Conservation (phyloP, 2,113 vertebrate species). For the Ceuthmochares aereus region DNA sequence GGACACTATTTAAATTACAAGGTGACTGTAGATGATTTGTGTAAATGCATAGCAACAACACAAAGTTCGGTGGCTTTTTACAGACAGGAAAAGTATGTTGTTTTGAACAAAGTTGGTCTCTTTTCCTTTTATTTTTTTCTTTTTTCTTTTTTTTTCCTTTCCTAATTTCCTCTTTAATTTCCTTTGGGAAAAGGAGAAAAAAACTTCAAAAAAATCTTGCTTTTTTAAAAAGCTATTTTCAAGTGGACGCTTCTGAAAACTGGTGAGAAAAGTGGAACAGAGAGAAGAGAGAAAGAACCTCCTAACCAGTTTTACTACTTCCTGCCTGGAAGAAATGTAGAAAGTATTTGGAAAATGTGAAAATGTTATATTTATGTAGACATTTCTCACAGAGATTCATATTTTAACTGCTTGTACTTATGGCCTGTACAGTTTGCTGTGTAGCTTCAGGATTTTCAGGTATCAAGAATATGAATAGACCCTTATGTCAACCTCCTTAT, state of each 20-base stretch:
- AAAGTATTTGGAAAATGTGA: conserved; percentile 2
- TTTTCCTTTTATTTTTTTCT: background rate
- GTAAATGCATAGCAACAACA: background rate
- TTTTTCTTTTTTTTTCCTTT: background rate
- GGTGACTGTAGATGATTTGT: background rate
- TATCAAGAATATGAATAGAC: background rate
- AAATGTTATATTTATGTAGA: background rate
- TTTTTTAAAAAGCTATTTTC: background rate
- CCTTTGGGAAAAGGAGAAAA: background rate
- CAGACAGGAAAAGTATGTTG: background rate
- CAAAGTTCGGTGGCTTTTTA: background rate
- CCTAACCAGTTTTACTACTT: background rate
- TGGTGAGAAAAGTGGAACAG: background rate
- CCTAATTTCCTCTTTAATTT: background rate
- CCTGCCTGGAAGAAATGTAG: background rate
- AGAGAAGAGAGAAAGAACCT: background rate
- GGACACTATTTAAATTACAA: background rate
- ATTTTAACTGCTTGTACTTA: background rate
- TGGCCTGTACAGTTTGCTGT: background rate
- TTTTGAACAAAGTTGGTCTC: background rate
- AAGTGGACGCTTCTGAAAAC: background rate
- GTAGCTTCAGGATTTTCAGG: background rate
- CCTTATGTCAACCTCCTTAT: background rate
- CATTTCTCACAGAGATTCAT: background rate
- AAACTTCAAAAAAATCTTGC: background rate